phyloP scores from a whole-genome alignment of 2,113 vertebrate genomes.

The Pollimyrus isidori region DNA sequence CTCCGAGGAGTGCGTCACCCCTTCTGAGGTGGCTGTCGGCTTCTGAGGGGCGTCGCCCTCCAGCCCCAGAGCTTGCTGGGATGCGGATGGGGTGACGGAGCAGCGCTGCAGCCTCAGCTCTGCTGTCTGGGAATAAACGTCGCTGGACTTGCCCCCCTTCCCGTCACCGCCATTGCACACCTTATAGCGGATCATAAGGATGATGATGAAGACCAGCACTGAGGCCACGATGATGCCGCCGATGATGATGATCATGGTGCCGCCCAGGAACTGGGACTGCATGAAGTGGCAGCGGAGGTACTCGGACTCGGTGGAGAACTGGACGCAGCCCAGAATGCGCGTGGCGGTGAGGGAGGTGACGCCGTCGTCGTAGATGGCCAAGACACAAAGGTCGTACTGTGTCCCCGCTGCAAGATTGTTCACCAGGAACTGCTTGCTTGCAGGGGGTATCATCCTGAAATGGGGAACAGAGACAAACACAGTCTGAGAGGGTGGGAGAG shows the following conservation, averaged over 20 bases:
- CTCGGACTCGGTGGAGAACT: constrained; percentile 92
- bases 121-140: constrained; percentile 87
- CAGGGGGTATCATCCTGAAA: constrained; percentile 91
- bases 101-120: constrained; percentile 83
- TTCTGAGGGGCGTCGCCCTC: constrained; percentile 73
- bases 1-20: constrained; percentile 51
- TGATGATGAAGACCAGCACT: constrained; percentile 95
- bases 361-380: constrained; percentile 95
- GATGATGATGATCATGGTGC: constrained; percentile 97
- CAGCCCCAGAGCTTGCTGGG: constrained; percentile 81
- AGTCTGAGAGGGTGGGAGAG: not conserved
- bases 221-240: constrained; percentile 98
- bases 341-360: constrained; percentile 92
- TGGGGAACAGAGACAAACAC: not conserved
- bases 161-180: constrained; percentile 87
- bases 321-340: constrained; percentile 87
- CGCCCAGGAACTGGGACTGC: constrained; percentile 97
- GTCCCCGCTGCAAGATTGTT: constrained; percentile 94
- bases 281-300: constrained; percentile 97
- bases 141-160: constrained; percentile 88
- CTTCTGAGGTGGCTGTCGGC: constrained; percentile 40
- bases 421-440: constrained; percentile 89
- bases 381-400: constrained; percentile 84
- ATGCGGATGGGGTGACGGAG: constrained; percentile 72
- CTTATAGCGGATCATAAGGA: constrained; percentile 96